Conservation (phyloP, 2,888 invertebrate genomes). For the Disparrhopalites patrizii region DNA sequence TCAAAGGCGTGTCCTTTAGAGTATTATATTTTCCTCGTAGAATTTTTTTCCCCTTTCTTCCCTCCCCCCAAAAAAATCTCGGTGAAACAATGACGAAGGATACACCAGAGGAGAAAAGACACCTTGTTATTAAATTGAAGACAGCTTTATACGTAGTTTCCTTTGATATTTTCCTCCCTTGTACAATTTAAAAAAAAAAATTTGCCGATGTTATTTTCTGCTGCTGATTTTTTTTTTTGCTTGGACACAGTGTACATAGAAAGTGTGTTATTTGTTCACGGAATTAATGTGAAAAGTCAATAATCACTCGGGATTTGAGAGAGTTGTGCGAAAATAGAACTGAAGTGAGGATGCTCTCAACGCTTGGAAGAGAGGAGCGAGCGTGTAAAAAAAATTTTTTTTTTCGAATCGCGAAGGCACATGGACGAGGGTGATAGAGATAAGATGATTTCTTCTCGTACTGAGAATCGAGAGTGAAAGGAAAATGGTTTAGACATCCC, state of each 20-base stretch:
- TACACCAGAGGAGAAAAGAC: too few species aligned
- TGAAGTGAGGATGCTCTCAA: constrained; percentile 15
- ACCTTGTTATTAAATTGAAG: too few species aligned
- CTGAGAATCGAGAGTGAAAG: constrained; percentile 15
- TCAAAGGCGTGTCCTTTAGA: too few species aligned
- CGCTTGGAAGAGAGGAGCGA: constrained; percentile 16
- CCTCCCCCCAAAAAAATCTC: too few species aligned
- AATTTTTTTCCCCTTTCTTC: too few species aligned
- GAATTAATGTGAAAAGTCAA: constrained; percentile 11
- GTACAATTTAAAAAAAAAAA: too few species aligned
- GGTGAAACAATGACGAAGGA: too few species aligned
- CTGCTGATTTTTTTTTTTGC: too few species aligned
- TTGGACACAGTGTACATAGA: constrained; percentile 7
- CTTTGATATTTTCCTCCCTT: background rate
- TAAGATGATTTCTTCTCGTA: constrained; percentile 2
- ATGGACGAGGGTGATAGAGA: constrained; percentile 3
- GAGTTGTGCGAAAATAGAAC: constrained; percentile 14
- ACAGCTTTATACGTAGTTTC: background rate
- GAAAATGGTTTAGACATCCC: constrained; percentile 13
- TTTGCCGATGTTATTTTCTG: too few species aligned
- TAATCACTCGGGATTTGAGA: background rate
- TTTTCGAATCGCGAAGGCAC: too few species aligned
- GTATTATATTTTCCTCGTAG: too few species aligned
- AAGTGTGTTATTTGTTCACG: background rate
- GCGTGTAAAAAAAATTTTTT: too few species aligned